Conservation (phyloP, 2,113 vertebrate genomes). For the Megalops atlanticus region DNA sequence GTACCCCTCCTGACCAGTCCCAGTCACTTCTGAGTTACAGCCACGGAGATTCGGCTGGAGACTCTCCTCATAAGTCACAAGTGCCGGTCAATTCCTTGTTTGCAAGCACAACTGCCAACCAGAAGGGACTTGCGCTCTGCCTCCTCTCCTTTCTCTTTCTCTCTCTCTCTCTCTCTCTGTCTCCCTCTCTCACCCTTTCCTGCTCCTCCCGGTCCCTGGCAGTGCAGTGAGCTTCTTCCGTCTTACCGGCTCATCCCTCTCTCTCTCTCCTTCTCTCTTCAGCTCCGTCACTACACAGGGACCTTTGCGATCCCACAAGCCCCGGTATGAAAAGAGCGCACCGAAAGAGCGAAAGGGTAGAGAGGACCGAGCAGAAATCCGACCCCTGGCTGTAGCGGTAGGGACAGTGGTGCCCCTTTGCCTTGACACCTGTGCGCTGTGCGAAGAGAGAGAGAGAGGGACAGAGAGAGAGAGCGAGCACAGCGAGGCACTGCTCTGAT, state of each 20-base stretch:
- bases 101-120: slow-evolving; percentile 55
- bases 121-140: slow-evolving; percentile 47
- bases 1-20: background rate
- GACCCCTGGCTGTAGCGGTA: background rate
- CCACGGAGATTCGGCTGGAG: background rate
- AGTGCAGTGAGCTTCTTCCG: background rate
- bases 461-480: slow-evolving; percentile 11
- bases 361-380: background rate
- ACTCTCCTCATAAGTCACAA: slow-evolving; percentile 59
- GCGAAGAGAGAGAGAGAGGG: background rate
- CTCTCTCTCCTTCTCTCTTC: background rate
- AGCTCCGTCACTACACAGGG: background rate
- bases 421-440: slow-evolving; percentile 14
- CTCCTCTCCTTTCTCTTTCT: slow-evolving; percentile 54
- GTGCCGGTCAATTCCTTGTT: slow-evolving; percentile 57
- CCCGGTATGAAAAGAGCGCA: background rate
- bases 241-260: background rate
- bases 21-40: background rate
- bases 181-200: slow-evolving; percentile 11
- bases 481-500: background rate
- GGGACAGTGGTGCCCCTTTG: background rate
- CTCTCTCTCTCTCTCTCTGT: slow-evolving; percentile 41
- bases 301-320: background rate
- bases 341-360: background rate
- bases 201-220: background rate